Evolutionary conservation across 2,888 invertebrate species (phyloP).

Genomic region (Parapristionchus giblindavisi): DNA sequence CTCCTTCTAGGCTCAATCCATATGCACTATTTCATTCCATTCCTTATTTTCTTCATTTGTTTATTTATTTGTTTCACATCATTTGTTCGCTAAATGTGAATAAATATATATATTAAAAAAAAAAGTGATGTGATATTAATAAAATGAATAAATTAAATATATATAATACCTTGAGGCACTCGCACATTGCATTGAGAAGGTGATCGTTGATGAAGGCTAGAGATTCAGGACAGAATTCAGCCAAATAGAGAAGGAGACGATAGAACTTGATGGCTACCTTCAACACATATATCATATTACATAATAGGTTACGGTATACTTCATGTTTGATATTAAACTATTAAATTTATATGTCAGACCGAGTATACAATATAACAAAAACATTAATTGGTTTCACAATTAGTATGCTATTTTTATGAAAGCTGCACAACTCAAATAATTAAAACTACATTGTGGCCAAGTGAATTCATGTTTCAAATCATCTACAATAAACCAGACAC

Average conservation of each 20-base stretch:
- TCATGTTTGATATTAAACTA: not conserved
- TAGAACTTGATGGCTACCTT: conserved; percentile 70
- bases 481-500: no score
- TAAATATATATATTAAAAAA: not conserved
- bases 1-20: no score
- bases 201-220: conserved; percentile 71
- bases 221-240: conserved; percentile 78
- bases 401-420: no score
- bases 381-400: no score
- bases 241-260: conserved; percentile 77
- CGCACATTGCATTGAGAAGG: conserved; percentile 69
- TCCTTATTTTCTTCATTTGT: no score
- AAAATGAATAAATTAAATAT: not conserved
- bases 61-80: no score
- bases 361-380: no score
- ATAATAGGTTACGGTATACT: not conserved
- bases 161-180: conserved; percentile 57
- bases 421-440: no score
- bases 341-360: no score
- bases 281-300: not conserved
- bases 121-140: not conserved
- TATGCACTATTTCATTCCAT: no score
- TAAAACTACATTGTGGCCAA: not conserved
- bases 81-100: no score
- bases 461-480: no score